Percentiles rank a stretch among this genome's conserved stretches.
Conservation (phyloP, 37 sponge, comb jelly and placozoan genomes). For the Haliclona indistincta region DNA sequence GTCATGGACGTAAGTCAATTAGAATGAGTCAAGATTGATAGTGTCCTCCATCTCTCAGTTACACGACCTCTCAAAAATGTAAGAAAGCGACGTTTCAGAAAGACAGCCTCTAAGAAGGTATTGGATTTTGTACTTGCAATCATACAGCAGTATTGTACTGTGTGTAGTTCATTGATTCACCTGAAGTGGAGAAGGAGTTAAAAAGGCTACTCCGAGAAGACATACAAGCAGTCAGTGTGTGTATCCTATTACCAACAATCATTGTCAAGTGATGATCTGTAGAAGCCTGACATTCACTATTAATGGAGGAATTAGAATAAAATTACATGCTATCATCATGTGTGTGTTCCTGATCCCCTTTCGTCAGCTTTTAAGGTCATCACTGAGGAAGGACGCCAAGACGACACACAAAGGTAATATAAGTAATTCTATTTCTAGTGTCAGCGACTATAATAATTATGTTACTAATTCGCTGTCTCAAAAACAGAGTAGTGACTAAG, state of each 20-base stretch:
- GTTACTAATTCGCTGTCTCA: no score
- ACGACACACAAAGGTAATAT: conserved; percentile 51
- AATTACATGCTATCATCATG: background rate
- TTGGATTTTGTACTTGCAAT: background rate
- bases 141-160: background rate
- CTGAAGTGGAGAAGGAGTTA: conserved; percentile 95
- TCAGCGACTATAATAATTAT: no score
- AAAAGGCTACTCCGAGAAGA: conserved; percentile 90
- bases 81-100: conserved; percentile 89
- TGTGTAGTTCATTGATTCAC: conserved; percentile 80
- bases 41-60: conserved; percentile 42
- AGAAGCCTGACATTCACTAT: no score
- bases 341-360: background rate
- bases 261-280: no score
- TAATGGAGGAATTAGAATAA: background rate
- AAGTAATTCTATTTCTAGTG: no score
- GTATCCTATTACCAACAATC: conserved; percentile 39
- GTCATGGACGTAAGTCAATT: conserved; percentile 76
- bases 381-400: conserved; percentile 49
- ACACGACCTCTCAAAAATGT: conserved; percentile 97
- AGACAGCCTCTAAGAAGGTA: conserved; percentile 94
- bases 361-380: conserved; percentile 42
- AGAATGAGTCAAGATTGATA: background rate
- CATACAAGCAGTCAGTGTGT: conserved; percentile 79
- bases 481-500: no score